Base-by-base conservation (phyloP, 2,888 invertebrate species). In the Epirrhoe tristata region DNA sequence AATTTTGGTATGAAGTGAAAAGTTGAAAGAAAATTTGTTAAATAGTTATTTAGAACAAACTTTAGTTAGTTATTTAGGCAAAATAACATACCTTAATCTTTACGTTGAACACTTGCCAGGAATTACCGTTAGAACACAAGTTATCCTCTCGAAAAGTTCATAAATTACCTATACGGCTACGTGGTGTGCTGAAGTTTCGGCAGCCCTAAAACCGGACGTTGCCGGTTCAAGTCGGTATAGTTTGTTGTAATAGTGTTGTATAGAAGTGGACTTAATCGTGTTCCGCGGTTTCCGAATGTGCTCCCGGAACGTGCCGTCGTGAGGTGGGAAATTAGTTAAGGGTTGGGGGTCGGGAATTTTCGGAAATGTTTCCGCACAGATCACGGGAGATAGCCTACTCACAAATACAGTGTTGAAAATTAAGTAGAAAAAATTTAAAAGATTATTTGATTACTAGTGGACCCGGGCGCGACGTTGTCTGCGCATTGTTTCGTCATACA, bases 211-310 rank as follows among this genome's bases (percentile, higher is more conserved):
- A 84, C 79, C 76, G 67, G 73, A 70, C 73, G 69, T 74, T 73
- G 76, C 78, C 70, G 71, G 78, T 73, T 75, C 71, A 76, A 76
- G 75, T 73, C 74, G 71, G 76, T 81, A 71, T 69, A 85, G 80
- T 83, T 82, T 84, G 84, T 82, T 83, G 84, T 82, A 83, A 81
- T 80, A 80, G 79, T 74, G 81, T 78, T 77, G 81, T 78, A 79
- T 77, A 80, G 79, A 72, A 77, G 75, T 79, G 78, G 83, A 82
- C 84, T 84, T 86, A 86, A 85, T 86, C 84, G 84, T 78, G 83
- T 82, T 83, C 77, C 75, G 85, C 77, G 85, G 87, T 85, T 82
- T 80, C 73, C 77, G 79, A 80, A 83, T 83, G 81, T 78, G 81
- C 80, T 72, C 65, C 77, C 79, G 76, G 77, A 81, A 81, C 76